These are phyloP conservation scores for Meleagris gallopavo DNA, from an alignment of 2,113 vertebrate species.

Conservation along the genomic window DNA sequence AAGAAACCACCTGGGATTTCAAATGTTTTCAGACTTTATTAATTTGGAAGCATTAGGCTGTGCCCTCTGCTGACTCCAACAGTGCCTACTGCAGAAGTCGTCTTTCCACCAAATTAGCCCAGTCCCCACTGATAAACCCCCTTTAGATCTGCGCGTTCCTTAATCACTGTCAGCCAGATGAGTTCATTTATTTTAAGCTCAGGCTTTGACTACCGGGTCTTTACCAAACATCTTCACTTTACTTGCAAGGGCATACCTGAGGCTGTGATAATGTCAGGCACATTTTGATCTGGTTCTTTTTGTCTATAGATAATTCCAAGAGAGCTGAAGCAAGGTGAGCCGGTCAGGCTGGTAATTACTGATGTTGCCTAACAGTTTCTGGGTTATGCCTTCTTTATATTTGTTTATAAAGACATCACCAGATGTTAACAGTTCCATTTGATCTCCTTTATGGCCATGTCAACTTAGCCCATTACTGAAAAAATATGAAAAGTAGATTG, in stretches of 20 bases:
- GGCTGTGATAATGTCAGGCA: background rate
- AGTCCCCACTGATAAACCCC: constrained; percentile 35
- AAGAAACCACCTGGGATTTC: constrained; percentile 9
- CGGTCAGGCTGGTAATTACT: fast-evolving
- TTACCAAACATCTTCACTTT: background rate
- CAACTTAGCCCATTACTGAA: background rate
- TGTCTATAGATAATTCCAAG: background rate
- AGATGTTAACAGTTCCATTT: background rate
- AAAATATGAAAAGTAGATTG: background rate
- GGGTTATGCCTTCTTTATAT: background rate
- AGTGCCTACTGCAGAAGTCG: background rate
- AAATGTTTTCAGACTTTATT: constrained; percentile 47
- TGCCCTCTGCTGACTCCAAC: constrained; percentile 31
- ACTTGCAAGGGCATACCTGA: background rate
- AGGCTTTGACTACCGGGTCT: background rate
- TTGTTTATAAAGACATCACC: background rate
- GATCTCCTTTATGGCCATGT: background rate
- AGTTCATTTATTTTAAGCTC: constrained; percentile 16
- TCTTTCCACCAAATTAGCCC: constrained; percentile 40
- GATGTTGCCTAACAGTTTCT: background rate
- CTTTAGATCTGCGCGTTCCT: background rate
- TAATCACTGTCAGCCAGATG: constrained; percentile 50
- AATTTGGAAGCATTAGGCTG: constrained; percentile 21
- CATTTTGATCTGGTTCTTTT: background rate
- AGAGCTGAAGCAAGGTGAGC: fast-evolving